phyloP scores from a whole-genome alignment of 2,113 vertebrate genomes.

The Tylochromis polylepis region DNA sequence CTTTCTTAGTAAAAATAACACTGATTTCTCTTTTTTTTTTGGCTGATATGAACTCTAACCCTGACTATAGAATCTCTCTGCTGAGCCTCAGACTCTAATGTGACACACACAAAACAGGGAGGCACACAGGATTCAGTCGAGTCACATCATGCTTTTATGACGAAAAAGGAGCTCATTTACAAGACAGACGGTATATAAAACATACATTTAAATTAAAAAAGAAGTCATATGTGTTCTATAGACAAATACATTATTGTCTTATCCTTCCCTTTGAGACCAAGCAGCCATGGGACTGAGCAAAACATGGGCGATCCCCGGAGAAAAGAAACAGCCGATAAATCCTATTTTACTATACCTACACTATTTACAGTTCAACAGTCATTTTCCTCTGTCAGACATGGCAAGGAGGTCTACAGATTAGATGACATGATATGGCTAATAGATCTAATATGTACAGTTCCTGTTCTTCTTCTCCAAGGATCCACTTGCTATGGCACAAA shows the following conservation, averaged over 20 bases:
- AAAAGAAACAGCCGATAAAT: conserved; percentile 52
- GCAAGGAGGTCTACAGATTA: conserved; percentile 68
- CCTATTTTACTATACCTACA: conserved; percentile 60
- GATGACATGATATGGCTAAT: conserved; percentile 69
- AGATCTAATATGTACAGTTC: conserved; percentile 63
- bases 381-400: conserved; percentile 71
- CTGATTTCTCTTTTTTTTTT: background rate
- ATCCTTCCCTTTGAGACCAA: conserved; percentile 48
- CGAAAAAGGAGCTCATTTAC: conserved; percentile 66
- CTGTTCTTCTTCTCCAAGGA: conserved; percentile 54
- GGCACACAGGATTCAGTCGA: conserved; percentile 28
- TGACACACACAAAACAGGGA: background rate
- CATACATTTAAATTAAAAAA: conserved; percentile 69
- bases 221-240: conserved; percentile 46
- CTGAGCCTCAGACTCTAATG: background rate
- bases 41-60: background rate
- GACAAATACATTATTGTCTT: conserved; percentile 61
- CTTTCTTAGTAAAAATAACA: background rate
- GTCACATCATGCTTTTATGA: conserved; percentile 80
- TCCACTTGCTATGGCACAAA: background rate
- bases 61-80: background rate
- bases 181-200: conserved; percentile 79
- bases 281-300: conserved; percentile 66
- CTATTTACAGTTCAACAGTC: conserved; percentile 73
- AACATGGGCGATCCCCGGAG: conserved; percentile 48